A percentile compares a stretch with the other conserved stretches of the same genome.
These are phyloP conservation scores for Drosophila siamana DNA, from an alignment of 2,888 invertebrate species.

Conservation along the genomic window DNA sequence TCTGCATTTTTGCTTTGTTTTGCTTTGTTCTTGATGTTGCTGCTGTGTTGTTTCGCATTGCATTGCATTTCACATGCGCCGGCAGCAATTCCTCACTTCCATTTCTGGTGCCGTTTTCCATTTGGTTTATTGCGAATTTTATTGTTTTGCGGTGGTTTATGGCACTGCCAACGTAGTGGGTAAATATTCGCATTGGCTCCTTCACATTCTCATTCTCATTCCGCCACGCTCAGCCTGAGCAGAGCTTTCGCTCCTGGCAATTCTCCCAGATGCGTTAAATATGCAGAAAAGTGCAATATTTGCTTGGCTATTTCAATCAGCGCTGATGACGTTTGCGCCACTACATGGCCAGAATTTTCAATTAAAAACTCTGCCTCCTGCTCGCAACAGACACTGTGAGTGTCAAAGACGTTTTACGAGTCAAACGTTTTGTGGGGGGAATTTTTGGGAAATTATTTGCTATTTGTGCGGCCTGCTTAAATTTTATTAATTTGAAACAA, in stretches of 20 bases:
- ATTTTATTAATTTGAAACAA: constrained; percentile 47
- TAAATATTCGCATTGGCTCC: constrained; percentile 61
- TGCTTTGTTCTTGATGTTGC: constrained; percentile 21
- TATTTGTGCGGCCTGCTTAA: constrained; percentile 29
- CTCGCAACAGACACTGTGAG: constrained; percentile 14
- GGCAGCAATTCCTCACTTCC: constrained; percentile 59
- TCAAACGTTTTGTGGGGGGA: background rate
- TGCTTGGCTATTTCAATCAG: constrained; percentile 68
- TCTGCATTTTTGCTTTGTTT: constrained; percentile 26
- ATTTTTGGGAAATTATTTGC: constrained; percentile 6
- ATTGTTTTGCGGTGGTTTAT: constrained; percentile 75
- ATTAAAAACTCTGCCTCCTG: constrained; percentile 27
- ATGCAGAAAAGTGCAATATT: constrained; percentile 68
- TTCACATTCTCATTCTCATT: background rate
- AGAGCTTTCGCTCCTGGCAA: constrained; percentile 13
- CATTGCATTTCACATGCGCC: constrained; percentile 63
- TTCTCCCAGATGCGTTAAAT: constrained; percentile 49
- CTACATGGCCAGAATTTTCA: constrained; percentile 25
- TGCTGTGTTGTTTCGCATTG: constrained; percentile 51
- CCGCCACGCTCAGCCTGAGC: background rate
- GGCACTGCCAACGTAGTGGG: constrained; percentile 51
- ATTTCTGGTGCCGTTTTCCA: constrained; percentile 69
- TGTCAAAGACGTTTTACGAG: constrained; percentile 11
- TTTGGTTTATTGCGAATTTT: constrained; percentile 78
- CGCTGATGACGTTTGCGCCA: constrained; percentile 8